These are phyloP conservation scores for Botia kubotai DNA, from an alignment of 2,797 vertebrate species.

Conservation along the genomic window DNA sequence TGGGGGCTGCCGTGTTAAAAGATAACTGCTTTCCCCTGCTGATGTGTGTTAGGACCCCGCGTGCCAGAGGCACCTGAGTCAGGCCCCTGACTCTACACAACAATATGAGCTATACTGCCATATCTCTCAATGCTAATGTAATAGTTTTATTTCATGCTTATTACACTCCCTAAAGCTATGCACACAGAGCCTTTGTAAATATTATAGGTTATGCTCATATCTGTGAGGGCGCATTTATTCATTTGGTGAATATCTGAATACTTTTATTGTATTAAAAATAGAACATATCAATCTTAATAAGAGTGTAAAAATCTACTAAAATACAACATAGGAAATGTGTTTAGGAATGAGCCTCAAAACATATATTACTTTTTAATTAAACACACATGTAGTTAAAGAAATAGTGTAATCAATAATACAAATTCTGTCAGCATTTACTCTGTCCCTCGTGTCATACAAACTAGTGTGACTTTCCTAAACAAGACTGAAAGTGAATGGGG, in stretches of 20 bases:
- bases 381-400: background rate
- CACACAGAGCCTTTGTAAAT: constrained; percentile 4
- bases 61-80: constrained; percentile 20
- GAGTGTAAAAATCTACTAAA: background rate
- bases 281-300: background rate
- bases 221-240: background rate
- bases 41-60: background rate
- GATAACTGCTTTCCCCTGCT: constrained; percentile 28
- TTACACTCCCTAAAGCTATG: constrained; percentile 19
- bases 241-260: constrained; percentile 6
- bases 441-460: too few relatives aligned
- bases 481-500: background rate
- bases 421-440: too few relatives aligned
- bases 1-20: background rate
- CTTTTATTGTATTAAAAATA: constrained; percentile 12
- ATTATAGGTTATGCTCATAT: background rate
- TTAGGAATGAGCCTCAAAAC: background rate
- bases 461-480: background rate
- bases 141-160: constrained; percentile 20
- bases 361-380: background rate
- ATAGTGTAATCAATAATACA: too few relatives aligned
- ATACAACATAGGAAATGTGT: background rate
- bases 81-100: constrained; percentile 14
- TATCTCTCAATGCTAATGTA: constrained; percentile 12
- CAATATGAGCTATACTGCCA: constrained; percentile 24